A percentile compares a stretch with the other conserved stretches of the same genome.
Evolutionary conservation across 2,113 vertebrate genomes (phyloP).

Genomic region (Ia io): DNA sequence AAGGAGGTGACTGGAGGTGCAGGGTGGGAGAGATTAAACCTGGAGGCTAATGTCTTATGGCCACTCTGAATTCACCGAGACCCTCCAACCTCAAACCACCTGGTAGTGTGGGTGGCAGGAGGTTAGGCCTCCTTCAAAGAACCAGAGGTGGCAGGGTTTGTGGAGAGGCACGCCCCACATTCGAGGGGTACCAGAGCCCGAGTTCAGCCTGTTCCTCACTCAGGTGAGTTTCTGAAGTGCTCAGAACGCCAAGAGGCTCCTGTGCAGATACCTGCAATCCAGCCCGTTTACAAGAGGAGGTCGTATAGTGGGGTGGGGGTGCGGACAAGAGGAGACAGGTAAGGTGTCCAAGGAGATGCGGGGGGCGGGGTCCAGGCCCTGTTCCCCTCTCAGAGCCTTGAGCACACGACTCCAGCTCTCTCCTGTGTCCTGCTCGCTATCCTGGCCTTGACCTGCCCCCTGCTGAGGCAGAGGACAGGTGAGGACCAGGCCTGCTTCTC

Average conservation of each 20-base stretch:
- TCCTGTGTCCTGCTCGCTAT: background rate
- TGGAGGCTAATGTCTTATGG: background rate
- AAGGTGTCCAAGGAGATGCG: too few species aligned
- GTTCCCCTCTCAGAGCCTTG: background rate
- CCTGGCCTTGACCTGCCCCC: background rate
- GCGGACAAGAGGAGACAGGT: too few species aligned
- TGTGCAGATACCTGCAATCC: background rate
- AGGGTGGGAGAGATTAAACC: background rate
- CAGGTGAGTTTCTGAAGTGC: background rate
- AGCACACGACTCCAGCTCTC: background rate
- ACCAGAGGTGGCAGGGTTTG: accelerated
- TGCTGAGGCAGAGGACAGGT: background rate
- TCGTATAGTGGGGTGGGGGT: background rate
- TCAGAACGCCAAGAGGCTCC: background rate
- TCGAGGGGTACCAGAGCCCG: accelerated
- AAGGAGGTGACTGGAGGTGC: background rate
- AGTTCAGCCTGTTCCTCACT: background rate
- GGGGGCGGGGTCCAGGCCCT: background rate
- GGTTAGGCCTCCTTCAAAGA: background rate
- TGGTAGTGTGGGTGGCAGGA: too few species aligned
- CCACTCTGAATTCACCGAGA: background rate
- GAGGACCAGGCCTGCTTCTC: background rate
- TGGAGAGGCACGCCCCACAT: background rate
- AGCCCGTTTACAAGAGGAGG: background rate
- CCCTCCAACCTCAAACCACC: background rate